Conservation (phyloP, 2,797 vertebrate species). For the Melanotaenia boesemani region DNA sequence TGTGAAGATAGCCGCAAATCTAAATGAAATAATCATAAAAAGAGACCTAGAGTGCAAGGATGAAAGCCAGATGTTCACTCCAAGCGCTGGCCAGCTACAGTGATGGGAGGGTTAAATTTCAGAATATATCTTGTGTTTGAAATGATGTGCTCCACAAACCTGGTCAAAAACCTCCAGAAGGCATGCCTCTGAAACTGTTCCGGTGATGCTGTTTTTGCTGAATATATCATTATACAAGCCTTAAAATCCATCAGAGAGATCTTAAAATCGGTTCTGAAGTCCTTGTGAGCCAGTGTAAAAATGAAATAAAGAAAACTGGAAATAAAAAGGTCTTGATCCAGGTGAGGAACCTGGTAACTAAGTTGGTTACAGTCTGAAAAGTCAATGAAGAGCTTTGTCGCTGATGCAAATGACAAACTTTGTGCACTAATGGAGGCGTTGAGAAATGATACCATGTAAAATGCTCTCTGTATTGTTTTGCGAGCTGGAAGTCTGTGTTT, state of each 20-base stretch:
- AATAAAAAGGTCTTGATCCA: background rate
- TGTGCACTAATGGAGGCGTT: background rate
- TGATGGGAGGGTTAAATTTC: background rate
- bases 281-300: background rate
- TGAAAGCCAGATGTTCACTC: background rate
- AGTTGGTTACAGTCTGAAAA: background rate
- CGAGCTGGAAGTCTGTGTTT: background rate
- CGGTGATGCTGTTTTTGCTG: background rate
- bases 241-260: background rate
- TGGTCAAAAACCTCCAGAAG: background rate
- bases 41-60: background rate
- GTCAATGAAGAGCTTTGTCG: background rate
- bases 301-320: background rate
- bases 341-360: background rate
- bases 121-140: background rate
- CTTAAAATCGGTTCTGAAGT: background rate
- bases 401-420: background rate
- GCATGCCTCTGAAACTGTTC: background rate
- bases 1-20: background rate
- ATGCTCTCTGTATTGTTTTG: background rate
- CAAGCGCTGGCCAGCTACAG: background rate
- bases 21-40: background rate
- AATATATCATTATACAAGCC: background rate
- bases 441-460: background rate
- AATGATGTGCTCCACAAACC: background rate